Percentiles rank a stretch among this genome's conserved stretches.
phyloP scores from a whole-genome alignment of 2,888 invertebrate genomes.

The Pachycephus smyrnensis region DNA sequence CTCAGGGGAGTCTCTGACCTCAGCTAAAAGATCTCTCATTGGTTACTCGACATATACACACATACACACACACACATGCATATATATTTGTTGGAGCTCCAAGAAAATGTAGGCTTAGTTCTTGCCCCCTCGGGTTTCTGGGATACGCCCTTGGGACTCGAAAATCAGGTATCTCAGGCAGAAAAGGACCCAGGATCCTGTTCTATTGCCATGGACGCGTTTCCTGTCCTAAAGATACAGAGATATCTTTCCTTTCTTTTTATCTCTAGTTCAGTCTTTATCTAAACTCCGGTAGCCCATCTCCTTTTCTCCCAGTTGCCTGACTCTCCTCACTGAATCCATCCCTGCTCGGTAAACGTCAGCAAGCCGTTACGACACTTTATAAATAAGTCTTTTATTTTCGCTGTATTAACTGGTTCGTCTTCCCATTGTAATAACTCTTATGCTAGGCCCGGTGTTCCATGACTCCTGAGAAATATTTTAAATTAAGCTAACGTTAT shows the following conservation, averaged over 20 bases:
- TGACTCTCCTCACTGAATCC: neutral
- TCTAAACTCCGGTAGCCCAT: neutral
- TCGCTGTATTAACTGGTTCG: neutral
- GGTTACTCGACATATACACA: neutral
- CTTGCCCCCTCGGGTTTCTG: slow-evolving; percentile 1
- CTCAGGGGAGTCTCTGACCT: neutral
- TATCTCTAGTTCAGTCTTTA: neutral
- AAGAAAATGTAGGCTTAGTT: slow-evolving; percentile 1
- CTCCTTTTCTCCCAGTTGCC: neutral
- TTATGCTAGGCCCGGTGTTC: neutral
- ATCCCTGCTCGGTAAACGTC: neutral
- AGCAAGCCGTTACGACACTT: slow-evolving; percentile 4
- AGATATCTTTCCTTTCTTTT: neutral
- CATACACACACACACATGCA: neutral
- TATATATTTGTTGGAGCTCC: neutral
- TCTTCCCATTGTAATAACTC: neutral
- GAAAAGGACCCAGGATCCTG: neutral
- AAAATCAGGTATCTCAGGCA: slow-evolving; percentile 2
- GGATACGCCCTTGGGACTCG: slow-evolving; percentile 7
- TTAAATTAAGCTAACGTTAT: neutral
- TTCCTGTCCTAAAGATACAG: neutral
- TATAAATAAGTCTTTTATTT: slow-evolving; percentile 8
- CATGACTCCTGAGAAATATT: neutral
- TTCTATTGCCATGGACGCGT: neutral
- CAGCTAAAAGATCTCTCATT: neutral